These are phyloP conservation scores for Phoronis australis DNA, from an alignment of 2,888 invertebrate species.

Conservation along the genomic window DNA sequence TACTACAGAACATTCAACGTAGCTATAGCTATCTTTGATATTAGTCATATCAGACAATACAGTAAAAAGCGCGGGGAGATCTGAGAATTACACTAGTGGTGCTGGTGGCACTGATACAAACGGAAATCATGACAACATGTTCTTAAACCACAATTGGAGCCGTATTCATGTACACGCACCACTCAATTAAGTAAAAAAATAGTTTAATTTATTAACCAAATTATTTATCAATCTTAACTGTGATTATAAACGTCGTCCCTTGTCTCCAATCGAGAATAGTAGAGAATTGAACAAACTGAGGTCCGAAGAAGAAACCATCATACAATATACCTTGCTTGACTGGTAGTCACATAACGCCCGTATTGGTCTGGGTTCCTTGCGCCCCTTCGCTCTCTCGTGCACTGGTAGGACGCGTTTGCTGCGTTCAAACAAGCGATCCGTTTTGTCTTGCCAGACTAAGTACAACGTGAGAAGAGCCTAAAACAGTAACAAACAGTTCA, in stretches of 20 bases:
- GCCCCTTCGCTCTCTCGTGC: constrained; percentile 23
- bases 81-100: too few relatives aligned
- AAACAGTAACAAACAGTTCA: background rate
- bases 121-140: too few relatives aligned
- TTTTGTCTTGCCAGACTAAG: constrained; percentile 45
- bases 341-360: constrained; percentile 36
- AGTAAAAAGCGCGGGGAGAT: too few relatives aligned
- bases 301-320: background rate
- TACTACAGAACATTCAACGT: too few relatives aligned
- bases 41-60: background rate
- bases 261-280: background rate
- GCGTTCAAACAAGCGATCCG: constrained; percentile 35
- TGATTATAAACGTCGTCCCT: background rate
- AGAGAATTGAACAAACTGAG: background rate
- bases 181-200: background rate
- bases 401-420: constrained; percentile 41
- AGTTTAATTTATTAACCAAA: background rate
- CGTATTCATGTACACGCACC: too few relatives aligned
- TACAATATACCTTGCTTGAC: constrained; percentile 28
- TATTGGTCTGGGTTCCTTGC: constrained; percentile 32
- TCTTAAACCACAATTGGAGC: too few relatives aligned
- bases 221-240: too few relatives aligned
- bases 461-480: constrained; percentile 44
- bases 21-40: too few relatives aligned
- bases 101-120: too few relatives aligned